These are phyloP conservation scores for Chaetodon auriga DNA, from an alignment of 2,113 vertebrate species.

Conservation along the genomic window DNA sequence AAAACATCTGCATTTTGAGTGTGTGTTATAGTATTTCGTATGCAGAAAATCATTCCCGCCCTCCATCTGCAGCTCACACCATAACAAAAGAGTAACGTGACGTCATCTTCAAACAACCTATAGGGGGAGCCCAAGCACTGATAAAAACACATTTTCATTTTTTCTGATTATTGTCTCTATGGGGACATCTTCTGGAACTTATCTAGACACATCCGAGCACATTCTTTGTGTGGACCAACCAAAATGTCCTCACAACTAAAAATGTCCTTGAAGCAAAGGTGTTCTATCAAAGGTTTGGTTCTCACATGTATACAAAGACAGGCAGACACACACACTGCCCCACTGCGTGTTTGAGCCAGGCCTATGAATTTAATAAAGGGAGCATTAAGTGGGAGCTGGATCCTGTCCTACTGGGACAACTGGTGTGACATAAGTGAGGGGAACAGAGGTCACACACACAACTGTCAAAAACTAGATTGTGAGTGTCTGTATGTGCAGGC, in stretches of 20 bases:
- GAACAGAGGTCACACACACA: slow-evolving; percentile 67
- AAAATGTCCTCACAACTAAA: neutral
- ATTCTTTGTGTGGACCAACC: neutral
- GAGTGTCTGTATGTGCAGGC: slow-evolving; percentile 69
- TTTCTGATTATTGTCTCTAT: no score
- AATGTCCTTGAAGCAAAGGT: no score
- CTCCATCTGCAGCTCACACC: no score
- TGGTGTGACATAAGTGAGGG: slow-evolving; percentile 61
- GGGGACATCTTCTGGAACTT: no score
- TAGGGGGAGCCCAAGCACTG: no score
- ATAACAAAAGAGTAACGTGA: no score
- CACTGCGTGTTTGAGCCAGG: slow-evolving; percentile 82
- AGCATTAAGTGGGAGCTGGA: slow-evolving; percentile 82
- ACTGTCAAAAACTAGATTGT: slow-evolving; percentile 59
- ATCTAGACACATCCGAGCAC: neutral
- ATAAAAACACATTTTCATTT: no score
- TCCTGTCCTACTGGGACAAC: slow-evolving; percentile 74
- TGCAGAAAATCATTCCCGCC: no score
- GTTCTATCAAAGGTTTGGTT: neutral
- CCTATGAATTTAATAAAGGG: slow-evolving; percentile 86
- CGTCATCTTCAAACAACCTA: no score
- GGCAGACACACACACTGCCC: slow-evolving; percentile 65
- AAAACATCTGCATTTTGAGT: no score
- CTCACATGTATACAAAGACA: neutral
- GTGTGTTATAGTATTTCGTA: no score